Evolutionary conservation across 2,888 invertebrate species (phyloP).

Genomic region (Rhogogaster chlorosoma): DNA sequence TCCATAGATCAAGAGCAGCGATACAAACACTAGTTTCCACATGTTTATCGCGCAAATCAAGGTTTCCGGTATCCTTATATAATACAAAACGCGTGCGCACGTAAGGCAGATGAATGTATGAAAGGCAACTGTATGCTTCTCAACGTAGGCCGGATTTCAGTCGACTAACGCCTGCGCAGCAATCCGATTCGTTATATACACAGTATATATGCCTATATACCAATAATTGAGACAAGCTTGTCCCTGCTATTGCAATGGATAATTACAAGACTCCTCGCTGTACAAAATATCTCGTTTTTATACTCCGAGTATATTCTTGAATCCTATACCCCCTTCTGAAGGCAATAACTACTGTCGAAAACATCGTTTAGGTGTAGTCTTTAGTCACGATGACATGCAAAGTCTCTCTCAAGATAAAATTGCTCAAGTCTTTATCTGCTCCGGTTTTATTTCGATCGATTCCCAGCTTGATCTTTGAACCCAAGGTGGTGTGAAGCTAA

Average conservation of each 20-base stretch:
- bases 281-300: not conserved
- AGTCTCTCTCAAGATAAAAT: not conserved
- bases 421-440: not conserved
- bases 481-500: not conserved
- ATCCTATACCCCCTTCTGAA: not conserved
- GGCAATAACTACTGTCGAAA: not conserved
- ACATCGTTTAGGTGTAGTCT: not conserved
- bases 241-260: not conserved
- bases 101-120: not conserved
- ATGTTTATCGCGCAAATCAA: slow-evolving; percentile 50
- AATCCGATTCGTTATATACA: not conserved
- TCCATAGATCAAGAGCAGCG: slow-evolving; percentile 53
- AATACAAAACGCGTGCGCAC: not conserved
- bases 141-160: not conserved
- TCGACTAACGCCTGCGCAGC: not conserved
- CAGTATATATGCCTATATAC: not conserved
- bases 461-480: not conserved
- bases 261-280: not conserved
- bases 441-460: not conserved
- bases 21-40: slow-evolving; percentile 61
- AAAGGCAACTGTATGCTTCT: not conserved
- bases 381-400: not conserved
- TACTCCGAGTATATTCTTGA: not conserved
- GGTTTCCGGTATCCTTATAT: not conserved
- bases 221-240: not conserved